These are phyloP conservation scores for Microcebus lehilahytsara DNA, from an alignment of 2,113 vertebrate genomes.

Conservation along the genomic window DNA sequence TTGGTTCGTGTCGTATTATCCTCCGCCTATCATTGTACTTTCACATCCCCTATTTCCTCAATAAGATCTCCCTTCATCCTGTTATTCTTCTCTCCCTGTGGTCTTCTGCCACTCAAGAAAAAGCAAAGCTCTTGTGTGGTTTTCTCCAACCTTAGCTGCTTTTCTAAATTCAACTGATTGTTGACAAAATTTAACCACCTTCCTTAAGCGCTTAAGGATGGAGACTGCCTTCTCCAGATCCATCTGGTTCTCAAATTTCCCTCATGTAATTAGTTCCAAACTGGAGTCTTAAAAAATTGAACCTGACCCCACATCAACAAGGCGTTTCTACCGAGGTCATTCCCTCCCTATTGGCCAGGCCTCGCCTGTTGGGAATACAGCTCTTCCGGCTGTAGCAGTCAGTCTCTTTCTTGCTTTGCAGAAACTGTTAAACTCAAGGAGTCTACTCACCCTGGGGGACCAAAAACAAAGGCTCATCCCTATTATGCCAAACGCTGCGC, in stretches of 20 bases:
- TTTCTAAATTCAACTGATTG: neutral
- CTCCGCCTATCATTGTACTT: neutral
- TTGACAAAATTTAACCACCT: neutral
- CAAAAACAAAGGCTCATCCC: neutral
- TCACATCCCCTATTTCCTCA: neutral
- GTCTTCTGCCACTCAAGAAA: neutral
- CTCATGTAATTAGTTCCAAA: neutral
- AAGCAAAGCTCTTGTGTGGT: no score
- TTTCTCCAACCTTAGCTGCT: neutral
- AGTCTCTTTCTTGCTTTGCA: neutral
- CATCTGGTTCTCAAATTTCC: neutral
- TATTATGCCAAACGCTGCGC: neutral
- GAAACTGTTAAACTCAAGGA: neutral
- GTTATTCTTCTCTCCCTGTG: neutral
- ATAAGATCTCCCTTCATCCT: neutral
- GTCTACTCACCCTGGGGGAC: neutral
- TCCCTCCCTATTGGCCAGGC: neutral
- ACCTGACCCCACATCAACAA: neutral
- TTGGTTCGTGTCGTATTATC: neutral
- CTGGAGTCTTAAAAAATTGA: neutral
- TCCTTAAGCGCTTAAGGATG: neutral
- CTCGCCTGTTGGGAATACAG: neutral
- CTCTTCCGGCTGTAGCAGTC: neutral
- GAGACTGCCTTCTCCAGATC: neutral
- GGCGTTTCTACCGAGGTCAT: neutral